A percentile compares a stretch with the other conserved stretches of the same genome.
Conservation (phyloP, 2,888 invertebrate species). For the Eristalinus aeneus region DNA sequence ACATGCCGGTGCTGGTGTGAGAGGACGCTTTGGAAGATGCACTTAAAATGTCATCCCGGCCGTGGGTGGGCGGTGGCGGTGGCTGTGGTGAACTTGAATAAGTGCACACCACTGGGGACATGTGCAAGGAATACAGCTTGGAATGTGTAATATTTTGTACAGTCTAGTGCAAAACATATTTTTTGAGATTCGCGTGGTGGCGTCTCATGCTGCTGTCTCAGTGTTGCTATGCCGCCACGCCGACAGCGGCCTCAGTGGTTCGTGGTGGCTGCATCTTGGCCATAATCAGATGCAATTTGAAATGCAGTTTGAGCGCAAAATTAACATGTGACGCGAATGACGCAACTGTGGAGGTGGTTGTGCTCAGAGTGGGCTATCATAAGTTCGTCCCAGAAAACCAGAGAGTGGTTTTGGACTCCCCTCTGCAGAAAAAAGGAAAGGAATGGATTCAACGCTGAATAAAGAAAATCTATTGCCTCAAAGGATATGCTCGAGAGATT, state of each 20-base stretch:
- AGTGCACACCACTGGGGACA: conserved; percentile 30
- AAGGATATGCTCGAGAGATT: too few species aligned
- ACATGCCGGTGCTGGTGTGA: conserved; percentile 30
- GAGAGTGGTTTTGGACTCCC: too few species aligned
- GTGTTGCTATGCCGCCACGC: background rate
- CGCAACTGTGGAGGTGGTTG: background rate
- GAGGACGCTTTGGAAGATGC: conserved; percentile 59
- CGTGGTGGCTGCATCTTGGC: background rate
- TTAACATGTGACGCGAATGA: background rate
- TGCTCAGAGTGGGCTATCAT: too few species aligned
- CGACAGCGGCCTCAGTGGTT: background rate
- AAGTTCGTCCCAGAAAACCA: too few species aligned
- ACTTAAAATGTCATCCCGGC: conserved; percentile 62
- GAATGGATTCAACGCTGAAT: too few species aligned
- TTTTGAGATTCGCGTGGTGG: background rate
- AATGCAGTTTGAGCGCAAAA: background rate
- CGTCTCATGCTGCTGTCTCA: background rate
- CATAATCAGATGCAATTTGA: background rate
- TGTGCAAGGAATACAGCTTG: conserved; percentile 28
- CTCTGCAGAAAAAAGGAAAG: too few species aligned
- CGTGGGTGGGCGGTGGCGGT: conserved; percentile 29
- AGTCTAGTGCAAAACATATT: conserved; percentile 66
- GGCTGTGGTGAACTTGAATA: conserved; percentile 60
- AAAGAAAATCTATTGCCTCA: too few species aligned
- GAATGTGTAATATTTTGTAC: conserved; percentile 41